Evolutionary conservation across 2,888 invertebrate genomes (phyloP), one percentile per base, ranked within the genome.

Genomic region (Cantharis nigra): DNA sequence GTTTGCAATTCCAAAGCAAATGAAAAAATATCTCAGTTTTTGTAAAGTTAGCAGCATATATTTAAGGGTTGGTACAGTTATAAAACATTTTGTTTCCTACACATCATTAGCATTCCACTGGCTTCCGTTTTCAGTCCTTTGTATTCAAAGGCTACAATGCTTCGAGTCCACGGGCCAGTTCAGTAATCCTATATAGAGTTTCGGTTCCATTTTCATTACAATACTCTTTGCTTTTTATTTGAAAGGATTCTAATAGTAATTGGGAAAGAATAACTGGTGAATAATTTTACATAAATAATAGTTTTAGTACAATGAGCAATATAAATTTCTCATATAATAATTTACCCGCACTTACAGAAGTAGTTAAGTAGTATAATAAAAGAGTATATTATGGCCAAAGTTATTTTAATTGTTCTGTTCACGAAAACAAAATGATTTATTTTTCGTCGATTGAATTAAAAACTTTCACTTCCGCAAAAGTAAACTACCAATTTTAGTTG

Each of bases 141-240:
- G 82, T 81, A 78, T 78, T 78, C 78, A 80, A 80, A 80, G 78
- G 79, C 76, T 77, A 80, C 80, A 81, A 79, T 80, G 80, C 81
- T 82, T 80, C 81, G 80, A 82, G 81, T 81, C 81, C 81, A 78
- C 76, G 74, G 79, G 79, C 74, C 81, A 82, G 83, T 83, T 83
- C 80, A 72, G 83, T 83, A 83, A 83, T 83, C 82, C 83, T 81
- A 80, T 83, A 82, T 83, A 81, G 80, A 83, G 83, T 82, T 83
- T 81, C 82, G 75, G 77, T 78, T 80, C 78, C 81, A 80, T 82
- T 82, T 81, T 81, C 81, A 80, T 80, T 81, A 79, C 76, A 77
- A 77, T 80, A 80, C 79, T 79, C 78, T 80, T 79, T 79, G 77
- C 80, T 81, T 83, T 82, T 81, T 82, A 82, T 78, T 80, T 78